Conservation (phyloP, 2,113 vertebrate species). For the Emydocephalus ijimae region DNA sequence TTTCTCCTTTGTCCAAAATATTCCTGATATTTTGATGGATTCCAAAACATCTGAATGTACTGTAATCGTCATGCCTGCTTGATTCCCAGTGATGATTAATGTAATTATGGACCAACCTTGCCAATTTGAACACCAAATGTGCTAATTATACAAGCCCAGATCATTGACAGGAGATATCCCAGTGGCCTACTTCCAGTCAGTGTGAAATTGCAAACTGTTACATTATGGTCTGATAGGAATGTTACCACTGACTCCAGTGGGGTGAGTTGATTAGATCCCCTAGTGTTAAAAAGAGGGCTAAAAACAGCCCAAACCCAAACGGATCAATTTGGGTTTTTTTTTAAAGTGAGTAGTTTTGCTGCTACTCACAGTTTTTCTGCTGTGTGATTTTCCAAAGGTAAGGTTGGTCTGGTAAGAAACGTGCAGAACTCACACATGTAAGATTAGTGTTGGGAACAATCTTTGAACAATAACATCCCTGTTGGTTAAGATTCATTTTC, state of each 20-base stretch:
- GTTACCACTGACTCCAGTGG: neutral
- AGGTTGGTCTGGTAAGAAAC: accelerated
- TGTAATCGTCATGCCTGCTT: neutral
- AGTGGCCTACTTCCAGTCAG: neutral
- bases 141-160: neutral
- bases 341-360: neutral
- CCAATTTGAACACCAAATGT: neutral
- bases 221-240: neutral
- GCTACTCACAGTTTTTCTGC: neutral
- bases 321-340: neutral
- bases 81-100: neutral
- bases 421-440: neutral
- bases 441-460: neutral
- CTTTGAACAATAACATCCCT: neutral
- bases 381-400: neutral
- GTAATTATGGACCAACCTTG: neutral
- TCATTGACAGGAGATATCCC: neutral
- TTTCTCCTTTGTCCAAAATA: neutral
- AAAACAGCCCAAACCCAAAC: neutral
- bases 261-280: neutral
- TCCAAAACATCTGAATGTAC: neutral
- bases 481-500: accelerated
- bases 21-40: neutral
- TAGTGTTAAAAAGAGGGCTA: neutral
- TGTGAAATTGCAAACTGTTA: neutral